Percentiles rank a stretch among this genome's conserved stretches.
Conservation (phyloP, 2,113 vertebrate genomes). For the Siniperca chuatsi region DNA sequence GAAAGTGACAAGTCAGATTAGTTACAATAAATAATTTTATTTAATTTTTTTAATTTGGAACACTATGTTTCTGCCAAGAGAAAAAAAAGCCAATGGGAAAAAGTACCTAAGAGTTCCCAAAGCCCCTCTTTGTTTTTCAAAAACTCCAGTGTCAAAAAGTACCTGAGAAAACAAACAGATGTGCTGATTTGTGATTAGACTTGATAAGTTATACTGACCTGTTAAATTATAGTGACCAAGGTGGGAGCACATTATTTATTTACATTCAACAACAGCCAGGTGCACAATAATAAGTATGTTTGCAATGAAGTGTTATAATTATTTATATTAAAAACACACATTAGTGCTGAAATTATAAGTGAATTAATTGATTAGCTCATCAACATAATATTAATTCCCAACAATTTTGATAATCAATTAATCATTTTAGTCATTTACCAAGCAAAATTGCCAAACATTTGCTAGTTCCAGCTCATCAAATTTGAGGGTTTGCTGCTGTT, state of each 20-base stretch:
- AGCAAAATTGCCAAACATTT: not conserved
- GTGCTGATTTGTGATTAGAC: not conserved
- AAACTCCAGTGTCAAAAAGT: not conserved
- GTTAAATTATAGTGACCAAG: not conserved
- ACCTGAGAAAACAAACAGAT: not conserved
- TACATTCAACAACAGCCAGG: conserved; percentile 8
- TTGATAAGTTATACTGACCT: not conserved
- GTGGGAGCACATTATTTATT: not conserved
- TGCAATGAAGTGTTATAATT: not conserved
- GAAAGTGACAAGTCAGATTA: too few species aligned
- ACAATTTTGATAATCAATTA: not conserved
- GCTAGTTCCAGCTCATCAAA: not conserved
- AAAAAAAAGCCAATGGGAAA: not conserved
- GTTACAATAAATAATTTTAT: too few species aligned
- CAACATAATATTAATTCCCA: not conserved
- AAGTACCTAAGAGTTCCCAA: not conserved
- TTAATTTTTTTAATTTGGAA: not conserved
- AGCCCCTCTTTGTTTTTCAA: not conserved
- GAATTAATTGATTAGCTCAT: not conserved
- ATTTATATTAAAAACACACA: not conserved
- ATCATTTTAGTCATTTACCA: not conserved
- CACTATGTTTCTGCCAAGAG: not conserved
- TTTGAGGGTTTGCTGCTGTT: not conserved
- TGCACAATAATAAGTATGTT: conserved; percentile 10
- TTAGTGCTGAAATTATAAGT: not conserved